Percentiles rank a stretch among this genome's conserved stretches.
phyloP scores from a whole-genome alignment of 2,888 invertebrate species.

The Cantharis lateralis region DNA sequence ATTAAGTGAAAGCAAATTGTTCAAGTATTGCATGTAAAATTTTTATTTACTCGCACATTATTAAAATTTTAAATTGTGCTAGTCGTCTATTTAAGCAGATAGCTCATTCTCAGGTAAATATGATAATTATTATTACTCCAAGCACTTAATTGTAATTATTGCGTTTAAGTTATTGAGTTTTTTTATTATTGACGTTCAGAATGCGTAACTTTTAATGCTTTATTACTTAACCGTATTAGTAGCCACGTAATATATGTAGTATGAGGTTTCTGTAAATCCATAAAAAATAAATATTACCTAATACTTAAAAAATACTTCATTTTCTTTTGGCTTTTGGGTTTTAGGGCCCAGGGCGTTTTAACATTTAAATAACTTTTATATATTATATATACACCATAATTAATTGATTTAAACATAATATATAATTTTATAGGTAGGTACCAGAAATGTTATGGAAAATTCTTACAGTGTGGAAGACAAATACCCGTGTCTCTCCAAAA shows the following conservation, averaged over 20 bases:
- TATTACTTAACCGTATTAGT: not conserved
- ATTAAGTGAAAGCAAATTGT: not conserved
- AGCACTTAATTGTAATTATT: not conserved
- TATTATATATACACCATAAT: too few relatives aligned
- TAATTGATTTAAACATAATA: too few relatives aligned
- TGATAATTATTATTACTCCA: not conserved
- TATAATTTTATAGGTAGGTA: too few relatives aligned
- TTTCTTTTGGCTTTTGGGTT: too few relatives aligned
- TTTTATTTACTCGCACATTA: not conserved
- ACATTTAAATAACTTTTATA: too few relatives aligned
- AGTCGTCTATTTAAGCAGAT: not conserved
- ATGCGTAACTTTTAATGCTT: not conserved
- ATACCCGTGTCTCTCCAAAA: too few relatives aligned
- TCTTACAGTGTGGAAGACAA: too few relatives aligned
- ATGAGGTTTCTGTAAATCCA: not conserved
- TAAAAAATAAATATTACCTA: not conserved
- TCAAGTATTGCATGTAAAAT: not conserved
- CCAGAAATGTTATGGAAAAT: too few relatives aligned
- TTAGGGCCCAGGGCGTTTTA: too few relatives aligned
- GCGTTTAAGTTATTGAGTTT: not conserved
- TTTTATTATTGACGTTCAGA: not conserved
- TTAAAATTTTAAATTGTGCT: not conserved
- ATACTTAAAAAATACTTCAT: too few relatives aligned
- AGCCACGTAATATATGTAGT: not conserved
- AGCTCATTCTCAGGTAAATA: not conserved